These are phyloP conservation scores for Erpornis zantholeuca DNA, from an alignment of 2,113 vertebrate species.

Conservation along the genomic window DNA sequence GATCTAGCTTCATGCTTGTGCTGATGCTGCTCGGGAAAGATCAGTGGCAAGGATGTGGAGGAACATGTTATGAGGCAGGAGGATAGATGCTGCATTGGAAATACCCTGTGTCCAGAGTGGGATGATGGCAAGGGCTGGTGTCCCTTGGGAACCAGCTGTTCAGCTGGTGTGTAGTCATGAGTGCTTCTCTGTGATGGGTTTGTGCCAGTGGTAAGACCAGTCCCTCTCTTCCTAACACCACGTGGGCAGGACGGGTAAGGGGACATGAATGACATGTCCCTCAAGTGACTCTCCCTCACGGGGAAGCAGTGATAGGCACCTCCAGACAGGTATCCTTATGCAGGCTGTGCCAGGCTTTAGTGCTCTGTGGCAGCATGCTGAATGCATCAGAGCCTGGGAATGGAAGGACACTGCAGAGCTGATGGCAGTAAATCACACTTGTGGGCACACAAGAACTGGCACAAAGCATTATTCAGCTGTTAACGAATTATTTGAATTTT, in stretches of 20 bases:
- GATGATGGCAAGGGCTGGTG: neutral
- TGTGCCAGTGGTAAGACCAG: neutral
- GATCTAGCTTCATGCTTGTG: neutral
- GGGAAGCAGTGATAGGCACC: neutral
- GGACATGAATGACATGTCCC: neutral
- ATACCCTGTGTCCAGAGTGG: neutral
- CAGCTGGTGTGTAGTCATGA: neutral
- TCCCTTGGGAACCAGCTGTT: neutral
- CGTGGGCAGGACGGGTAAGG: neutral
- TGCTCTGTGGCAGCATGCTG: accelerated
- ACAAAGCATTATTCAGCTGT: neutral
- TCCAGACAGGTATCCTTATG: neutral
- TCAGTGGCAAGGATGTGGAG: accelerated
- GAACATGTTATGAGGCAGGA: accelerated
- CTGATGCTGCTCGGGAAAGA: neutral
- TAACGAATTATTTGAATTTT: neutral
- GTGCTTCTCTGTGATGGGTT: neutral
- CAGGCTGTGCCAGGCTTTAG: neutral
- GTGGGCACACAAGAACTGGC: neutral
- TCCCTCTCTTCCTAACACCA: neutral
- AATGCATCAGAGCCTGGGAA: neutral
- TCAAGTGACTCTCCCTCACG: neutral
- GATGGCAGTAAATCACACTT: neutral
- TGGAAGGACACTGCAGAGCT: neutral
- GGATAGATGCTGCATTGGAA: neutral